Percentiles rank a stretch among this genome's conserved stretches.
Conservation (phyloP, 2,888 invertebrate genomes). For the Gasteruption jaculator region DNA sequence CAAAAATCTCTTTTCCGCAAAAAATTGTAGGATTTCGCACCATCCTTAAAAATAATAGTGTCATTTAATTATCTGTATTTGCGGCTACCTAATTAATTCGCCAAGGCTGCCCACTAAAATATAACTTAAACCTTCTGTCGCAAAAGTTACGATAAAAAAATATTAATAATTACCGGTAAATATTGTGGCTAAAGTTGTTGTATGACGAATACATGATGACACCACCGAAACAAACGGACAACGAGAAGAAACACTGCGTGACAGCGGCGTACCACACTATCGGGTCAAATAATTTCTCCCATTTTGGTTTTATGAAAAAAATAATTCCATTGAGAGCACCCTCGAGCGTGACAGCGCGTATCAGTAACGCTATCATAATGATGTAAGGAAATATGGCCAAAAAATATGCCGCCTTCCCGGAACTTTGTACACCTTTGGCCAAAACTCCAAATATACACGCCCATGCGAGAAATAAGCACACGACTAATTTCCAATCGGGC, state of each 20-base stretch:
- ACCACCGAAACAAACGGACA: slow-evolving; percentile 60
- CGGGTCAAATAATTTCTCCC: slow-evolving; percentile 60
- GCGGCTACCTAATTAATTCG: neutral
- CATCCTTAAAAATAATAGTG: too few relatives aligned
- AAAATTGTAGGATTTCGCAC: too few relatives aligned
- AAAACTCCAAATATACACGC: slow-evolving; percentile 54
- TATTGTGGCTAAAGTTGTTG: slow-evolving; percentile 59
- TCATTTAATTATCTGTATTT: too few relatives aligned
- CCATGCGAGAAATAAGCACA: slow-evolving; percentile 58
- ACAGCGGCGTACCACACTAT: slow-evolving; percentile 63
- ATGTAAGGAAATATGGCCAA: slow-evolving; percentile 66
- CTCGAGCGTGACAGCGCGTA: slow-evolving; percentile 59
- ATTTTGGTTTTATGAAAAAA: slow-evolving; percentile 64
- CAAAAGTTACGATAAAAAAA: slow-evolving; percentile 9
- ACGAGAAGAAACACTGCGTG: slow-evolving; percentile 61
- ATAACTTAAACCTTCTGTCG: neutral
- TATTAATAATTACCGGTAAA: slow-evolving; percentile 51
- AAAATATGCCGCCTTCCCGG: slow-evolving; percentile 66
- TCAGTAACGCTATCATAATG: slow-evolving; percentile 59
- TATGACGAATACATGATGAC: slow-evolving; percentile 61
- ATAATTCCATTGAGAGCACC: slow-evolving; percentile 61
- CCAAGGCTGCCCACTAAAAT: neutral
- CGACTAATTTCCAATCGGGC: slow-evolving; percentile 56
- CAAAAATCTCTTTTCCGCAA: too few relatives aligned
- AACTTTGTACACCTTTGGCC: slow-evolving; percentile 57